Evolutionary conservation across 2,113 vertebrate genomes (phyloP).

Genomic region (Trematomus loennbergii): DNA sequence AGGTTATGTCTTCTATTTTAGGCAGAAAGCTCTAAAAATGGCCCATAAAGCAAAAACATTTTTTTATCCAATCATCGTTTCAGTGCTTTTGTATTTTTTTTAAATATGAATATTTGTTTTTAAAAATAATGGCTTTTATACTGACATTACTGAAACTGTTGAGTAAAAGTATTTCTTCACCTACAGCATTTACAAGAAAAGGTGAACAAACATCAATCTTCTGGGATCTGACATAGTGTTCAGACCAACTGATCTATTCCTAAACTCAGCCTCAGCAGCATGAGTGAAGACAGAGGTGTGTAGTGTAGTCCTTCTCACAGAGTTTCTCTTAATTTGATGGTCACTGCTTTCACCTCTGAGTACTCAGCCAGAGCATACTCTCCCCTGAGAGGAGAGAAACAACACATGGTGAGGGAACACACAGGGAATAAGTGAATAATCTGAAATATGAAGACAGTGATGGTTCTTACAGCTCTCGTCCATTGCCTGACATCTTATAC

Average conservation of each 20-base stretch:
- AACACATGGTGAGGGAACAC: slow-evolving; percentile 3
- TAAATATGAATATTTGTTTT: neutral
- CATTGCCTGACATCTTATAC: slow-evolving; percentile 96
- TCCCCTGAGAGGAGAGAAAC: slow-evolving; percentile 83
- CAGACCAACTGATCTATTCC: neutral
- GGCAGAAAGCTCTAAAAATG: neutral
- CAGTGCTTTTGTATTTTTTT: neutral
- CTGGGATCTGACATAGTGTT: neutral
- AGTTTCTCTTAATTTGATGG: slow-evolving; percentile 92
- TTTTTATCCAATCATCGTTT: neutral
- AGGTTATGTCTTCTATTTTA: neutral
- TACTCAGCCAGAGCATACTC: slow-evolving; percentile 95
- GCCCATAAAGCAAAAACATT: neutral
- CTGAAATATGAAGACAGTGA: neutral
- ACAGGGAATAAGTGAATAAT: neutral
- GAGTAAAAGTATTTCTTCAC: neutral
- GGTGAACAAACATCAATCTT: slow-evolving; percentile 28
- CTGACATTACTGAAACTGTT: neutral
- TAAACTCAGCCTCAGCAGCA: neutral
- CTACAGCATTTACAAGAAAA: neutral
- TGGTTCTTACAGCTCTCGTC: slow-evolving; percentile 93
- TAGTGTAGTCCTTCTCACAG: slow-evolving; percentile 76
- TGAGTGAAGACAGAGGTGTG: slow-evolving; percentile 4
- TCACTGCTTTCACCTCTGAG: slow-evolving; percentile 94
- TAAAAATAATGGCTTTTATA: no score